Evolutionary conservation across 2,888 invertebrate genomes (phyloP).

Genomic region (Fissipunctia ypsillon): DNA sequence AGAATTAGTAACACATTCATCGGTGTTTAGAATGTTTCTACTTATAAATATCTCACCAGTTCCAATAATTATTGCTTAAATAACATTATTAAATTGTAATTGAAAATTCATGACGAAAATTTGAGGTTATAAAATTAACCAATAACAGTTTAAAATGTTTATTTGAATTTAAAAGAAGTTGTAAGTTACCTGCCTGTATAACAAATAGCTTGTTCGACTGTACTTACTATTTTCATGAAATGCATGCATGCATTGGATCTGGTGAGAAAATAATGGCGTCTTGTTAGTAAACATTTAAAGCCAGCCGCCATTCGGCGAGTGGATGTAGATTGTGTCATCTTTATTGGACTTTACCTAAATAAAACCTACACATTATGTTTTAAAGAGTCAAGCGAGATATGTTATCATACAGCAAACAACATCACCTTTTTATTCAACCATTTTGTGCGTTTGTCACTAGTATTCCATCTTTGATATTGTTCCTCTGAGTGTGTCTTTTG

Average conservation of each 20-base stretch:
- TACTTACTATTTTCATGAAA: background rate
- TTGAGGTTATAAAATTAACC: background rate
- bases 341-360: conserved; percentile 13
- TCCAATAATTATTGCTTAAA: background rate
- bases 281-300: background rate
- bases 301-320: background rate
- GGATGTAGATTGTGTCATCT: conserved; percentile 17
- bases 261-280: background rate
- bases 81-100: background rate
- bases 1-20: background rate
- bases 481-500: background rate
- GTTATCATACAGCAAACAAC: conserved; percentile 27
- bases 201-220: background rate
- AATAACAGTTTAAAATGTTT: no score
- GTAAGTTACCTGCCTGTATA: background rate
- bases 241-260: background rate
- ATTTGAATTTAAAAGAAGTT: background rate
- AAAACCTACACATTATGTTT: background rate
- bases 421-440: background rate
- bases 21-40: background rate
- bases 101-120: background rate
- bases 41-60: background rate
- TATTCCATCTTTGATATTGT: conserved; percentile 13
- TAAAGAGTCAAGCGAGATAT: conserved; percentile 19
- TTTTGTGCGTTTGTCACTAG: conserved; percentile 7